These are phyloP conservation scores for Brachyptera risi DNA, from an alignment of 2,888 invertebrate species.

Conservation along the genomic window DNA sequence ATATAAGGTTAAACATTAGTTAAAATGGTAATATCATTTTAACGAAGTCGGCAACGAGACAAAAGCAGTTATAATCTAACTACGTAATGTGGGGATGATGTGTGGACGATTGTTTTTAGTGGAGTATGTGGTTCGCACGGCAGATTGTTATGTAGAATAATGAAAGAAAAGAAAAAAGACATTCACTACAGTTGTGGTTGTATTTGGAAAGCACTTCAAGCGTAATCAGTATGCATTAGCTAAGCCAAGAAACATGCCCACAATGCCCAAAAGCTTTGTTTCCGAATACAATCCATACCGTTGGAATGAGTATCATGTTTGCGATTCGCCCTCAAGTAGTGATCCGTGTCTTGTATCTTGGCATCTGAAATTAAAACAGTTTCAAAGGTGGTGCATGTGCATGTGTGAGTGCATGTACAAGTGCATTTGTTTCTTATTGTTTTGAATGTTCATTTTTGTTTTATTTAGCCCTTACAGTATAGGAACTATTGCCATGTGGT, in stretches of 20 bases:
- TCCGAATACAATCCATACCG: constrained; percentile 25
- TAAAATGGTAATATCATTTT: no score
- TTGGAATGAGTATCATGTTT: constrained; percentile 33
- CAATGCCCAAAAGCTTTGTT: constrained; percentile 3
- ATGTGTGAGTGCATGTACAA: background rate
- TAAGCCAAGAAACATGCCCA: constrained; percentile 18
- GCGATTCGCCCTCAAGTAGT: constrained; percentile 33
- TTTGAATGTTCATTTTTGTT: no score
- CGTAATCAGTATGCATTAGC: background rate
- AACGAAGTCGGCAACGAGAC: no score
- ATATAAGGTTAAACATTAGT: no score
- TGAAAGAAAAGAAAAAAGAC: no score
- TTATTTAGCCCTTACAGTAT: no score
- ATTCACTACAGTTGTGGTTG: constrained; percentile 15
- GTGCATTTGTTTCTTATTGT: background rate
- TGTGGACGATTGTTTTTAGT: no score
- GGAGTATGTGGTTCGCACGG: no score
- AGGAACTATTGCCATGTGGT: no score
- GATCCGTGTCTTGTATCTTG: constrained; percentile 30
- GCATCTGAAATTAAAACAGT: constrained; percentile 32
- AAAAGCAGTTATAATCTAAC: no score
- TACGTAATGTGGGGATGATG: no score
- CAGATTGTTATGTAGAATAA: no score
- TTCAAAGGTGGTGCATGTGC: background rate
- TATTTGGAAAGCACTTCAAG: constrained; percentile 15